phyloP scores from a whole-genome alignment of 2,113 vertebrate species.

The Phrynocephalus versicolor region DNA sequence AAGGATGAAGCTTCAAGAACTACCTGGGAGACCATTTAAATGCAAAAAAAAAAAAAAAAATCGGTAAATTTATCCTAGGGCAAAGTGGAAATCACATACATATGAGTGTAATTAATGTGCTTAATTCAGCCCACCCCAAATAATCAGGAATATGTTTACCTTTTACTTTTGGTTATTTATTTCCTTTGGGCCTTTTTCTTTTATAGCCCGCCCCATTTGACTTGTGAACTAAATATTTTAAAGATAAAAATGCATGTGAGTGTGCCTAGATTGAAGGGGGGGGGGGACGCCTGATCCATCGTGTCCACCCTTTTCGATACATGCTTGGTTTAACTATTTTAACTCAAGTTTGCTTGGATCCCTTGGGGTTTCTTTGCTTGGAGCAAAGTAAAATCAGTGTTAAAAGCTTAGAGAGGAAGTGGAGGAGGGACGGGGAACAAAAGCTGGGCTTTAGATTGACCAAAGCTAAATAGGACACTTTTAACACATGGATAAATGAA shows the following conservation, averaged over 20 bases:
- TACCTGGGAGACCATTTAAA: neutral
- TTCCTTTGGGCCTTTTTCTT: neutral
- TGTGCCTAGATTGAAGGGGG: neutral
- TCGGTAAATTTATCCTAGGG: neutral
- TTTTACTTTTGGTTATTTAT: neutral
- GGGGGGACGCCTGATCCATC: neutral
- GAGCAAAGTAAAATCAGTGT: constrained; percentile 66
- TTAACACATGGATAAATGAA: neutral
- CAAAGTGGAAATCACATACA: neutral
- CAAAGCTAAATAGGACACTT: constrained; percentile 46
- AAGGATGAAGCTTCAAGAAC: neutral
- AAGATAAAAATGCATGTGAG: constrained; percentile 40
- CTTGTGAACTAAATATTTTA: constrained; percentile 58
- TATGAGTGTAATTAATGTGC: neutral
- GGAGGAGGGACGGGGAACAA: neutral
- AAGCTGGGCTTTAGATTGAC: constrained; percentile 54
- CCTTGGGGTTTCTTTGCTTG: constrained; percentile 59
- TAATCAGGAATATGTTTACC: neutral
- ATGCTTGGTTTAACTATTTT: constrained; percentile 65
- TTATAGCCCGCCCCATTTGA: constrained; percentile 20
- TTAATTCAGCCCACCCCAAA: neutral
- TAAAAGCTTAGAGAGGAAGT: constrained; percentile 42
- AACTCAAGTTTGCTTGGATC: constrained; percentile 57
- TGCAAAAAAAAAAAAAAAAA: too few species aligned
- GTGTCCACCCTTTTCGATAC: constrained; percentile 53